A percentile compares a stretch with the other conserved stretches of the same genome.
phyloP scores from a whole-genome alignment of 2,888 invertebrate genomes.

The Autographa gamma region DNA sequence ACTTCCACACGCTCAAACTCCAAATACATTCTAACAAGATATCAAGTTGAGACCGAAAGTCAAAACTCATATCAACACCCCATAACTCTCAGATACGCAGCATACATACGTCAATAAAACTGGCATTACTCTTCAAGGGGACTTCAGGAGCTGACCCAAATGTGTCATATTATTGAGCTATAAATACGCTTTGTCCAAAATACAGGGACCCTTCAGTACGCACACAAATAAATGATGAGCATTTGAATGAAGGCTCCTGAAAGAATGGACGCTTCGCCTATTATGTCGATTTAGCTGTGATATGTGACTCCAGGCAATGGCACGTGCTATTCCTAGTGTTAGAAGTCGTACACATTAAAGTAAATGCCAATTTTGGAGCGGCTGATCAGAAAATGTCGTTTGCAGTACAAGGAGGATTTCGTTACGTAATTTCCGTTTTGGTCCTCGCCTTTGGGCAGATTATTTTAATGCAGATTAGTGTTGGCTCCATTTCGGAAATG shows the following conservation, averaged over 20 bases:
- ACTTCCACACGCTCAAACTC: slow-evolving; percentile 22
- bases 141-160: slow-evolving; percentile 71
- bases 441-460: slow-evolving; percentile 4
- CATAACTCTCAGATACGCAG: slow-evolving; percentile 46
- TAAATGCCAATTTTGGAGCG: slow-evolving; percentile 5
- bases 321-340: slow-evolving; percentile 58
- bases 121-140: slow-evolving; percentile 64
- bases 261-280: slow-evolving; percentile 56
- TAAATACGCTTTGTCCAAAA: slow-evolving; percentile 73
- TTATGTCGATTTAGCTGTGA: slow-evolving; percentile 73
- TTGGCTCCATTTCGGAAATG: background rate
- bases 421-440: slow-evolving; percentile 1
- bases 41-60: slow-evolving; percentile 36
- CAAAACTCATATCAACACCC: slow-evolving; percentile 58
- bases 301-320: slow-evolving; percentile 68
- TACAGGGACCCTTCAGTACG: slow-evolving; percentile 46
- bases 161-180: slow-evolving; percentile 77
- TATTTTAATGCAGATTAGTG: slow-evolving; percentile 1
- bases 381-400: background rate
- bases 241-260: slow-evolving; percentile 37
- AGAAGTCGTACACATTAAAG: slow-evolving; percentile 48
- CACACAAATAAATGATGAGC: slow-evolving; percentile 37
- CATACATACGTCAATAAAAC: slow-evolving; percentile 66
- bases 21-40: slow-evolving; percentile 48
- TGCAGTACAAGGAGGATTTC: background rate